A percentile compares a stretch with the other conserved stretches of the same genome.
phyloP scores from a whole-genome alignment of 2,888 invertebrate genomes.

The Caenorhabditis wallacei region DNA sequence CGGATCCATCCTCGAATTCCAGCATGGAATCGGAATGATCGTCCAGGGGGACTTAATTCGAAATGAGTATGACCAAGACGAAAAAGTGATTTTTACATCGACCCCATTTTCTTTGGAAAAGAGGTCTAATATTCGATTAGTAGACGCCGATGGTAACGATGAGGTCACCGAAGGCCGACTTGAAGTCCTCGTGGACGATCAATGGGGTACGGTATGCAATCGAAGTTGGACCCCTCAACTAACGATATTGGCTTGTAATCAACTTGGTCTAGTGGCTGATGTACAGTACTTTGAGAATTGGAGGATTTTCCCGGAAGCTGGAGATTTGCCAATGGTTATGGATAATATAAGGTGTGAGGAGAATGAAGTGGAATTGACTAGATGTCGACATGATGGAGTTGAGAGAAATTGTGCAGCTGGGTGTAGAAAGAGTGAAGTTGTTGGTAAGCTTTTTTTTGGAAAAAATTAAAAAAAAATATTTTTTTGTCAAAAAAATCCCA shows the following conservation, averaged over 20 bases:
- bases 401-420: conserved; percentile 87
- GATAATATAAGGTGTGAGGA: conserved; percentile 94
- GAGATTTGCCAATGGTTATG: conserved; percentile 83
- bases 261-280: conserved; percentile 93
- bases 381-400: conserved; percentile 88
- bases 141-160: conserved; percentile 81
- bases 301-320: conserved; percentile 78
- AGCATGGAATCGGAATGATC: conserved; percentile 95
- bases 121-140: conserved; percentile 76
- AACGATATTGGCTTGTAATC: conserved; percentile 95
- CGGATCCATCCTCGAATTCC: conserved; percentile 92
- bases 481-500: not conserved
- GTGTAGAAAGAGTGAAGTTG: conserved; percentile 84
- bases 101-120: conserved; percentile 72
- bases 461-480: not conserved
- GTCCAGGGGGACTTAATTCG: conserved; percentile 85
- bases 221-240: conserved; percentile 95
- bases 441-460: conserved; percentile 81
- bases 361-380: conserved; percentile 88
- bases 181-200: conserved; percentile 89
- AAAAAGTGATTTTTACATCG: conserved; percentile 78
- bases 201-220: conserved; percentile 98
- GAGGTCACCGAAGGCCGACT: conserved; percentile 88
- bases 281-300: conserved; percentile 89
- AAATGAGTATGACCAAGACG: conserved; percentile 73